A percentile compares a stretch with the other conserved stretches of the same genome.
phyloP scores from a whole-genome alignment of 2,888 invertebrate genomes.

The Tridacna crocea region DNA sequence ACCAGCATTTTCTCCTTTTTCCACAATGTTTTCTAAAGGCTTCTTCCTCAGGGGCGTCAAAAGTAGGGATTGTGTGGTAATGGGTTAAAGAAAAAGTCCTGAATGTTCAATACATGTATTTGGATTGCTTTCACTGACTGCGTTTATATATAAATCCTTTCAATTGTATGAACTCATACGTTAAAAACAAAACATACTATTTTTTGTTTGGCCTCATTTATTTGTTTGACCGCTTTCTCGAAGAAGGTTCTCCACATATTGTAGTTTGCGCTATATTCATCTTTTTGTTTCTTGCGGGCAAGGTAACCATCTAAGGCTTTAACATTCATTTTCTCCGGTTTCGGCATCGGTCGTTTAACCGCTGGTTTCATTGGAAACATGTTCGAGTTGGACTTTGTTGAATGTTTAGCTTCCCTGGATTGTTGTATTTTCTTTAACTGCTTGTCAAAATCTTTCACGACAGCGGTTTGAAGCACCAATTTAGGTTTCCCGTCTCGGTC shows the following conservation, averaged over 20 bases:
- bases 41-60: no score
- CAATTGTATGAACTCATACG: no score
- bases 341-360: background rate
- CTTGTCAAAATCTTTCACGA: slow-evolving; percentile 18
- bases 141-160: no score
- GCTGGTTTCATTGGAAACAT: slow-evolving; percentile 28
- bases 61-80: no score
- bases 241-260: slow-evolving; percentile 21
- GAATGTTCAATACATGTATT: no score
- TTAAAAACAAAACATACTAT: slow-evolving; percentile 3
- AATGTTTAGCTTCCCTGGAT: slow-evolving; percentile 2
- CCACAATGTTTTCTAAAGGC: no score
- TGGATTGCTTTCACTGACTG: no score
- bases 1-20: no score
- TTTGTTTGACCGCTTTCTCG: slow-evolving; percentile 20
- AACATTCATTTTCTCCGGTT: slow-evolving; percentile 3
- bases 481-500: background rate
- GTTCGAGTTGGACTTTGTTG: background rate
- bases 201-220: slow-evolving; percentile 22
- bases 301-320: slow-evolving; percentile 7
- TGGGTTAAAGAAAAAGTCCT: no score
- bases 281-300: slow-evolving; percentile 20
- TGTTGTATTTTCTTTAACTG: slow-evolving; percentile 18
- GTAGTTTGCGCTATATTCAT: slow-evolving; percentile 8
- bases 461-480: slow-evolving; percentile 16